Evolutionary conservation across 2,888 invertebrate genomes (phyloP).

Genomic region (Creontiades dilutus): DNA sequence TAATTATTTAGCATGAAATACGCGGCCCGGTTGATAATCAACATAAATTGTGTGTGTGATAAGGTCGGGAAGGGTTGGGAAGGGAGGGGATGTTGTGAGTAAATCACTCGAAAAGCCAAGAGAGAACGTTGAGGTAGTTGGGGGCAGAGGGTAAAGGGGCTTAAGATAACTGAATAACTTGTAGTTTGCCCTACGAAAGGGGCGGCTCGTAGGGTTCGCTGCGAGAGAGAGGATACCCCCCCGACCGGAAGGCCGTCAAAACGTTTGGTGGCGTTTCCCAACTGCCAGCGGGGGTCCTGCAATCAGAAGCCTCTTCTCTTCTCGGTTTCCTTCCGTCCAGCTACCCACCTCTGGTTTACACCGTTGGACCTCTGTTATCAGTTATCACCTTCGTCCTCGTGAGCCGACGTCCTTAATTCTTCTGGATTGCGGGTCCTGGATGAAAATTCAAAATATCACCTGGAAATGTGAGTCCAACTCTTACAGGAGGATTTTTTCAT

Average conservation of each 20-base stretch:
- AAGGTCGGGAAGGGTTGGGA: slow-evolving; percentile 44
- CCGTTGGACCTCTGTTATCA: slow-evolving; percentile 62
- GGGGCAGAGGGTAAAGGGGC: slow-evolving; percentile 43
- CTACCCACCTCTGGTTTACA: slow-evolving; percentile 74
- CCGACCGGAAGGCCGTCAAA: slow-evolving; percentile 53
- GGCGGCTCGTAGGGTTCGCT: background rate
- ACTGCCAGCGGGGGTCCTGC: slow-evolving; percentile 62
- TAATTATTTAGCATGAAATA: slow-evolving; percentile 74
- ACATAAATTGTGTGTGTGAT: slow-evolving; percentile 74
- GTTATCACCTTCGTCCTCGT: slow-evolving; percentile 23
- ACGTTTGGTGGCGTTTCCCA: slow-evolving; percentile 73
- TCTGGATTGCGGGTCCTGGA: background rate
- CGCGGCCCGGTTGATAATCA: slow-evolving; percentile 73
- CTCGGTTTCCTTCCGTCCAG: slow-evolving; percentile 75
- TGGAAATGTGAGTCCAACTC: too few relatives aligned
- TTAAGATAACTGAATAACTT: slow-evolving; percentile 72
- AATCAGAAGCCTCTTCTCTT: slow-evolving; percentile 69
- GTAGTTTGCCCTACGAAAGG: slow-evolving; percentile 73
- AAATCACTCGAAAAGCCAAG: slow-evolving; percentile 71
- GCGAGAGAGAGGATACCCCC: background rate
- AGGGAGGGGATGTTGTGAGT: slow-evolving; percentile 64
- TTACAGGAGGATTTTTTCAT: too few relatives aligned
- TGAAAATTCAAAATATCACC: too few relatives aligned
- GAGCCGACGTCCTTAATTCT: slow-evolving; percentile 20
- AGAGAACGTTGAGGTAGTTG: slow-evolving; percentile 55